Evolutionary conservation across 23 tunicate genomes (phyloP), one percentile per base, ranked within the genome.

Genomic region (Ciona savignyi): DNA sequence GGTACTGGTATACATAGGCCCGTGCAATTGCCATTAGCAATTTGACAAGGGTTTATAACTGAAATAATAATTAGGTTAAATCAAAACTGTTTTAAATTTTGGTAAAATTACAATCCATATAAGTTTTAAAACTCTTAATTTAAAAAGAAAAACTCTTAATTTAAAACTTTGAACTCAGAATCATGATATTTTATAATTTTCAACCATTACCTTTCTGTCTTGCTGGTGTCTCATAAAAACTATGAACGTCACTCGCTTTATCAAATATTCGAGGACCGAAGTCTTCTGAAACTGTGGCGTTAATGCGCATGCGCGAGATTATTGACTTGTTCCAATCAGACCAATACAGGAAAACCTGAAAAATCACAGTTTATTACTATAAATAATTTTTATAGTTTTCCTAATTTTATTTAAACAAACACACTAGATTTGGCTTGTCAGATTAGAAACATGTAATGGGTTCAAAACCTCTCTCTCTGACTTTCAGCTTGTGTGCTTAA

Each of bases 1-100:
- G 95, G 95, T 19, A 87, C 62, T 1, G 95, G 95, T 25, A 87
- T 70, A 61, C 95, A 87, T 0, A 87, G 72, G 2, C 85, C 95
- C 2, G 86, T 76, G 63, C 95, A 87, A 48, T 81, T 77, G 30
- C 81, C 81, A 35, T 81, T 80, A 23, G 35, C 4, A 25, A 34
- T 65, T 23, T 64, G 64, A 51, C 95, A 87, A 1, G 95, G 86
- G 42, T 81, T 85, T 32, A 32, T 85, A 4, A 51, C 93, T 86
- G 66, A 22, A 74, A 35, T 22, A 21, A 22, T 9, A 9, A n/a
- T n/a, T 27, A 67, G 1, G 3, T 1, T 2, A 3, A 2, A 28
- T 2, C 2, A 29, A 2, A 2, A 23, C 25, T 61, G 2, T 61
- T 61, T 49, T 11, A 49, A 49, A 15, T 15, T 64, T 64, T 64